Evolutionary conservation across 2,113 vertebrate genomes (phyloP).

Genomic region (Triplophysa rosa): DNA sequence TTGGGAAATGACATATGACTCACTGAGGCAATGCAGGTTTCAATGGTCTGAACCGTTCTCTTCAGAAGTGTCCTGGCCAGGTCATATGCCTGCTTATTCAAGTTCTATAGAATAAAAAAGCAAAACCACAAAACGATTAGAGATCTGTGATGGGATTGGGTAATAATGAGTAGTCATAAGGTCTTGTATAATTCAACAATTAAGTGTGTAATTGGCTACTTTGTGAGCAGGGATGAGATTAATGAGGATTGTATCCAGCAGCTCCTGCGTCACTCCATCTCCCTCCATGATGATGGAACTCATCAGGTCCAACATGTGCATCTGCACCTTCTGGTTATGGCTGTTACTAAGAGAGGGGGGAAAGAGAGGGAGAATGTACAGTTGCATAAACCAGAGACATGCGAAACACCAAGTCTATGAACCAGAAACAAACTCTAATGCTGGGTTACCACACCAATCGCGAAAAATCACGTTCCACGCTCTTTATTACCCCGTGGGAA

Average conservation of each 20-base stretch:
- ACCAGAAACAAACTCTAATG: no score
- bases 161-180: slow-evolving; percentile 1
- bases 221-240: slow-evolving; percentile 99
- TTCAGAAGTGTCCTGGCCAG: slow-evolving; percentile 95
- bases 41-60: slow-evolving; percentile 96
- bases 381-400: no score
- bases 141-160: neutral
- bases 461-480: no score
- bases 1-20: slow-evolving; percentile 56
- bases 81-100: slow-evolving; percentile 98
- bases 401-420: no score
- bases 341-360: slow-evolving; percentile 83
- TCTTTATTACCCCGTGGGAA: no score
- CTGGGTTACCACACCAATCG: no score
- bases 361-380: neutral
- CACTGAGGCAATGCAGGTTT: slow-evolving; percentile 97
- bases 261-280: slow-evolving; percentile 97
- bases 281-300: slow-evolving; percentile 99
- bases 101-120: slow-evolving; percentile 79
- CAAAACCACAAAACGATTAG: neutral
- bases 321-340: slow-evolving; percentile 99
- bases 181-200: neutral
- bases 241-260: slow-evolving; percentile 97
- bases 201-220: slow-evolving; percentile 44
- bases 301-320: slow-evolving; percentile 99